Evolutionary conservation across 2,797 vertebrate genomes (phyloP), one percentile per base, ranked within the genome.

Genomic region (Epinephelus malabaricus): DNA sequence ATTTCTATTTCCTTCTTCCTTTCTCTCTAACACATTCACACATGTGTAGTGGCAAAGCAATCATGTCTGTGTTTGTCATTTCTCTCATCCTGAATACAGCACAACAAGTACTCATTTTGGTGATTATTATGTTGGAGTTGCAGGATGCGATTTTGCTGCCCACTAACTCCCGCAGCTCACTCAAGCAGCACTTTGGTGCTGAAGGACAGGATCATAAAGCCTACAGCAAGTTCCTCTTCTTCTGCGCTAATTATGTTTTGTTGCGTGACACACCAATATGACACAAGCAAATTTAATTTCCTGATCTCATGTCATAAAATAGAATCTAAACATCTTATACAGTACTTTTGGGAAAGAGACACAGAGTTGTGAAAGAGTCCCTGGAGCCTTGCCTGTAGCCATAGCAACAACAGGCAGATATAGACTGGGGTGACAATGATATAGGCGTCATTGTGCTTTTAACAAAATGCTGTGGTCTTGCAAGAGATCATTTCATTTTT

Each of bases 351-450:
- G 2, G 6, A 45, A 15, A 19, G 19, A 17, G 14, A 27, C 11
- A 7, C 15, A 6, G 6, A 18, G 14, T 6, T n/a, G 23, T 72
- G 18, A 46, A 71, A 66, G 11, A 1, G 18, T 43, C 27, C 11
- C 3, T 45, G 6, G 5, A 56, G 19, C 8, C 18, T 9, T 45
- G 47, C 13, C 40, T 59, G 27, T 73, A 73, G 17, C 69, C 34
- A 70, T 66, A 71, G 55, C 7, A 73, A 69, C 21, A 62, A 18
- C 60, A 58, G 23, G 68, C 5, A 30, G 12, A 1, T 61, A n/a
- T 66, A 60, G 25, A 38, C 17, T 6, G 13, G 45, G 14, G 6
- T 30, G 43, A n/a, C 3, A 40, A 4, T 30, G 12, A 49, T 13
- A 2, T 2, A 12, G 8, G 9, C 13, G 25, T 13, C 6, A 15